Conservation (phyloP, 1,140 invertebrate species). For the Drosophila aff. region DNA sequence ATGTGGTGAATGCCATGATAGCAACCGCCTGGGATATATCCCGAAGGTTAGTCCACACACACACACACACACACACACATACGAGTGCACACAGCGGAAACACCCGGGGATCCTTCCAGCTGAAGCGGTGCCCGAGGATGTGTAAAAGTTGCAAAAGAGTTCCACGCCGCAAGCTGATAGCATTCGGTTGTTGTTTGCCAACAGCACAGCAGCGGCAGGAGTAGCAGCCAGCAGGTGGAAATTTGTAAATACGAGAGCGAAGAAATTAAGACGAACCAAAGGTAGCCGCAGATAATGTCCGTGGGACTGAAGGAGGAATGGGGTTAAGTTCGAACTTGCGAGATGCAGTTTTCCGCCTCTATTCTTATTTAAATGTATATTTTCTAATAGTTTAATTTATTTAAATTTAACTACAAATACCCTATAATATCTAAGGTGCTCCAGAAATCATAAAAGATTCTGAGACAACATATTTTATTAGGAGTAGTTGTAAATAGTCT, state of each 20-base stretch:
- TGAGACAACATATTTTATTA: no score
- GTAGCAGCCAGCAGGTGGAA: slow-evolving; percentile 9
- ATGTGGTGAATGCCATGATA: slow-evolving; percentile 91
- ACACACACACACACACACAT: background rate
- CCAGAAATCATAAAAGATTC: no score
- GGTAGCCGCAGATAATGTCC: slow-evolving; percentile 9
- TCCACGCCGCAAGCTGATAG: slow-evolving; percentile 43
- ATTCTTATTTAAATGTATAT: rapidly evolving
- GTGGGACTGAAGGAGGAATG: background rate
- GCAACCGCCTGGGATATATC: slow-evolving; percentile 90
- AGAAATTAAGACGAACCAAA: slow-evolving; percentile 39
- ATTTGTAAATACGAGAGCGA: slow-evolving; percentile 27
- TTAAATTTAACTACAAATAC: background rate
- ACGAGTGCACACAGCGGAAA: background rate
- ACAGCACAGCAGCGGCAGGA: background rate
- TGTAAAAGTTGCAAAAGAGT: slow-evolving; percentile 56
- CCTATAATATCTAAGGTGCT: background rate
- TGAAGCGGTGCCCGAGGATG: slow-evolving; percentile 42
- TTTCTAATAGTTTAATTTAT: background rate
- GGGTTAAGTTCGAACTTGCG: background rate
- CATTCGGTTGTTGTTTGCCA: slow-evolving; percentile 29
- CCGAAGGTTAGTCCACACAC: slow-evolving; percentile 70
- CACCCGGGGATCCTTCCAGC: slow-evolving; percentile 9
- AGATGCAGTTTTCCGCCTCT: background rate
- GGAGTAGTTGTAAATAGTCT: no score